Percentiles rank a stretch among this genome's conserved stretches.
Evolutionary conservation across 2,888 invertebrate species (phyloP).

Genomic region (Plagiodera versicolora): DNA sequence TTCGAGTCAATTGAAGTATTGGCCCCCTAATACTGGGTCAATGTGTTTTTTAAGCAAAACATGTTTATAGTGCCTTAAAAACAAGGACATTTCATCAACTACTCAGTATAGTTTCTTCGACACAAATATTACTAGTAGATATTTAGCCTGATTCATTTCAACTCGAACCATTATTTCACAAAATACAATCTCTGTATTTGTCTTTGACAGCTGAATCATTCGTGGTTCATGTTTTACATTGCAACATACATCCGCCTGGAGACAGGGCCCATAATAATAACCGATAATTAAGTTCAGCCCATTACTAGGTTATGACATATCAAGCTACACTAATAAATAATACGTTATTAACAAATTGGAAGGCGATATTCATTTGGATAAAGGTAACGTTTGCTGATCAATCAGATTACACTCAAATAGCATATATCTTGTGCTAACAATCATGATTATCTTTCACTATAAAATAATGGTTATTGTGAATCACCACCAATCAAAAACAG

Average conservation of each 20-base stretch:
- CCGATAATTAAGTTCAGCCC: not conserved
- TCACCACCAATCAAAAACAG: not conserved
- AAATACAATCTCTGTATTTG: not conserved
- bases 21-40: too few relatives aligned
- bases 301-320: not conserved
- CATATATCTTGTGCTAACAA: not conserved
- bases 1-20: too few relatives aligned
- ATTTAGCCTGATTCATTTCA: too few relatives aligned
- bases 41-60: too few relatives aligned
- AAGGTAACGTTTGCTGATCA: not conserved
- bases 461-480: not conserved
- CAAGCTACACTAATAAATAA: not conserved
- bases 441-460: not conserved
- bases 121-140: too few relatives aligned
- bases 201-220: not conserved
- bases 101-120: too few relatives aligned
- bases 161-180: too few relatives aligned
- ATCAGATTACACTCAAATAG: not conserved
- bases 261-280: too few relatives aligned
- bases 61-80: too few relatives aligned
- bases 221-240: not conserved
- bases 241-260: not conserved
- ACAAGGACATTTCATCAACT: too few relatives aligned
- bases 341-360: not conserved
- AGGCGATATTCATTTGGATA: not conserved